Conservation (phyloP, 1,140 invertebrate genomes). For the Homalodisca vitripennis region DNA sequence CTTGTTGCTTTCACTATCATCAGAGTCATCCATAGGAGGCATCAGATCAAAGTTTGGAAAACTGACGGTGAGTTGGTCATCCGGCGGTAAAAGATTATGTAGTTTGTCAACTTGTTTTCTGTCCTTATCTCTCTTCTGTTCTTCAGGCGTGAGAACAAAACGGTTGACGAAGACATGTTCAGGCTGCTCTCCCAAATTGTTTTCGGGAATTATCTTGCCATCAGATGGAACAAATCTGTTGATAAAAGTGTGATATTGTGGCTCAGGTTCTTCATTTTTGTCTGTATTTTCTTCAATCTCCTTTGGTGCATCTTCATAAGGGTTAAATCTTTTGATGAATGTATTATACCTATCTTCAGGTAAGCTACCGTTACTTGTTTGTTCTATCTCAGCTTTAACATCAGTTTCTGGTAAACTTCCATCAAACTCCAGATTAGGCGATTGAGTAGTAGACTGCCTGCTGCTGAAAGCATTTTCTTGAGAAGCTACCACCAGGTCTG, state of each 20-base stretch:
- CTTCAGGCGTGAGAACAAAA: conserved; percentile 14
- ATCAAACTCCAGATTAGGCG: neutral
- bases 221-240: conserved; percentile 7
- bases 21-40: conserved; percentile 25
- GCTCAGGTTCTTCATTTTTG: neutral
- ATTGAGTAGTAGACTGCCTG: neutral
- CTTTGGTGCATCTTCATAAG: neutral
- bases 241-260: conserved; percentile 12
- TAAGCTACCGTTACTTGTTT: neutral
- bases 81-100: conserved; percentile 6
- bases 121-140: neutral
- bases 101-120: neutral
- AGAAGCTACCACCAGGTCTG: neutral
- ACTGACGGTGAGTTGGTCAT: neutral
- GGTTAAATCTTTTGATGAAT: conserved; percentile 23
- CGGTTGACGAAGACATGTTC: conserved; percentile 7
- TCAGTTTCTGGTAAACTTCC: conserved; percentile 4
- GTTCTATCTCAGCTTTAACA: conserved; percentile 4
- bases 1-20: conserved; percentile 34
- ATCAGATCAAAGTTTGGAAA: conserved; percentile 30
- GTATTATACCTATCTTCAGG: conserved; percentile 9
- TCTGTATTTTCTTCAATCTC: neutral
- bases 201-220: neutral
- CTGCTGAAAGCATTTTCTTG: conserved; percentile 9
- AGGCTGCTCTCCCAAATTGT: neutral